These are phyloP conservation scores for Hydrotaea cyrtoneurina DNA, from an alignment of 2,888 invertebrate genomes.

Conservation along the genomic window DNA sequence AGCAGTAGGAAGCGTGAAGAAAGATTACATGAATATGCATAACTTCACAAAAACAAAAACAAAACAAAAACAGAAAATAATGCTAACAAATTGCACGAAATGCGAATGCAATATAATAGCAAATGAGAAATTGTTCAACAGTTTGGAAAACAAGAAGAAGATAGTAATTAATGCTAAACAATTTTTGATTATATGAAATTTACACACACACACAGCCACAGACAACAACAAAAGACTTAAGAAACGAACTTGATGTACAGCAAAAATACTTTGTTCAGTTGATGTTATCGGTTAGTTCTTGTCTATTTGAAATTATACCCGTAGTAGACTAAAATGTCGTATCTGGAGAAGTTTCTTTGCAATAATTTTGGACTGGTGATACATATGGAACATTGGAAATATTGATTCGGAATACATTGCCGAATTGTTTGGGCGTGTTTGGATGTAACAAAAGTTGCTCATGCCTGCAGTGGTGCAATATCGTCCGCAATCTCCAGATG, in stretches of 20 bases:
- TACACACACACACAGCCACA: background rate
- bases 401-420: no score
- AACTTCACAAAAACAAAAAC: conserved; percentile 13
- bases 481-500: no score
- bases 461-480: no score
- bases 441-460: no score
- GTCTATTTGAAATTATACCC: background rate
- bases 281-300: background rate
- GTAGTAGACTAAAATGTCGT: no score
- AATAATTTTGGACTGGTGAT: no score
- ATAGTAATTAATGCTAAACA: conserved; percentile 5
- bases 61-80: background rate
- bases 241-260: conserved; percentile 16
- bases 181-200: background rate
- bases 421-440: no score
- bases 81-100: conserved; percentile 62
- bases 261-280: background rate
- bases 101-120: conserved; percentile 43
- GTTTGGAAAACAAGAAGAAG: conserved; percentile 16
- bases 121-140: conserved; percentile 19
- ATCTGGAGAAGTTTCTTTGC: no score
- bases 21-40: conserved; percentile 60
- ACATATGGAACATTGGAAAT: no score
- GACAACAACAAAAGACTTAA: conserved; percentile 18
- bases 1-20: conserved; percentile 56